phyloP scores from a whole-genome alignment of 2,888 invertebrate genomes.

The Drosophila imparisetae region DNA sequence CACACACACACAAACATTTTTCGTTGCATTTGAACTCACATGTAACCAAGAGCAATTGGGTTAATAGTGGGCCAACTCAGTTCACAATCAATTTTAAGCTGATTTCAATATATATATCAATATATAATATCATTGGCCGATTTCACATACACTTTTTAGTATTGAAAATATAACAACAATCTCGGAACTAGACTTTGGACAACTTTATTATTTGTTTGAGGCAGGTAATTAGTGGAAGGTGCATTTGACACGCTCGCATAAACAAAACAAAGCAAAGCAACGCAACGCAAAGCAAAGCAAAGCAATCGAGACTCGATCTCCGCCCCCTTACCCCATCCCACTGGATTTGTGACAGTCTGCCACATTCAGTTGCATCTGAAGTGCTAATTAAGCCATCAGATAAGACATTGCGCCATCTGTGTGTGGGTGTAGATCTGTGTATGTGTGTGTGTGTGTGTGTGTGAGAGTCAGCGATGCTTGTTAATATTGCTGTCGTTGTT shows the following conservation, averaged over 20 bases:
- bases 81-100: neutral
- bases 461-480: constrained; percentile 10
- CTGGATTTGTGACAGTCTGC: neutral
- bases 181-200: too few relatives aligned
- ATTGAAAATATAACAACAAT: neutral
- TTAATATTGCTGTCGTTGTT: constrained; percentile 2
- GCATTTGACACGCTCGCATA: neutral
- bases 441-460: neutral
- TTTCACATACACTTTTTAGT: neutral
- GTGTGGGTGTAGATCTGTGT: neutral
- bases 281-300: too few relatives aligned
- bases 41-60: neutral
- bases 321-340: neutral
- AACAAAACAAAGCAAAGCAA: too few relatives aligned
- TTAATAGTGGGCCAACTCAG: neutral
- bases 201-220: neutral
- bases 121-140: neutral
- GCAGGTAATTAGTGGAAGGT: neutral
- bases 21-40: neutral
- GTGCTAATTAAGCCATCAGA: constrained; percentile 27
- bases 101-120: too few relatives aligned
- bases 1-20: neutral
- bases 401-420: constrained; percentile 8
- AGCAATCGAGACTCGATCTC: neutral
- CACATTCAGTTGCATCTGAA: constrained; percentile 11